Evolutionary conservation across 2,888 invertebrate species (phyloP), one percentile per base, ranked within the genome.

Genomic region (Eupithecia exiguata): DNA sequence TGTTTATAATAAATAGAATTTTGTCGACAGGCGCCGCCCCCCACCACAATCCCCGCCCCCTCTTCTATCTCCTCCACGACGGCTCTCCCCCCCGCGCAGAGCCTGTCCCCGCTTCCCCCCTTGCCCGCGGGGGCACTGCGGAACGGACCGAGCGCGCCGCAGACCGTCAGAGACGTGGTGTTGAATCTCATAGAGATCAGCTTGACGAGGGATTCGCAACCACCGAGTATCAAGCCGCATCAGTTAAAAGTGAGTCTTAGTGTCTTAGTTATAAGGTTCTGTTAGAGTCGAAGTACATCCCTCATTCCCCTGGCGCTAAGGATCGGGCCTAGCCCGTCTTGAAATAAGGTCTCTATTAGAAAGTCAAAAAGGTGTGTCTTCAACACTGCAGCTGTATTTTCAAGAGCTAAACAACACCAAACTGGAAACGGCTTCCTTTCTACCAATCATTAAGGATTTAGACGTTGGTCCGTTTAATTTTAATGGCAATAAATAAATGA

Each of bases 111-210:
- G 7, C 43, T 68, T 10, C 62, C 38, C 7, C 35, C 72, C n/a
- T 69, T 74, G 53, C 69, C 78, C 53, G 69, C 85, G 85, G 49
- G 80, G 83, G 74, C 88, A 84, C 86, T 84, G 36, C 80, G 87
- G 25, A 87, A 88, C 79, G 87, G 86, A 6, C 83, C 86, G 49
- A 79, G 77, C 82, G 88, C 96, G 75, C 96, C 96, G 35, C 93
- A 97, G 75, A 97, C 97, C 70, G 97, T 98, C 30, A 96, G 97
- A 80, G 98, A 98, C 88, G 96, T 98, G 73, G 96, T 98, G 88
- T 95, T 96, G 80, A 97, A 97, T 83, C 97, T 98, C 74, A 98
- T 98, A 76, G 98, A 98, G 89, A 96, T 96, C 87, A 96, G 97
- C 80, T 90, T 98, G 69, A 96, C 96, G 90, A 97, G 97, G 86